Percentiles rank a stretch among this genome's conserved stretches.
These are phyloP conservation scores for Pristionchus japonicus DNA, from an alignment of 2,888 invertebrate genomes.

Conservation along the genomic window DNA sequence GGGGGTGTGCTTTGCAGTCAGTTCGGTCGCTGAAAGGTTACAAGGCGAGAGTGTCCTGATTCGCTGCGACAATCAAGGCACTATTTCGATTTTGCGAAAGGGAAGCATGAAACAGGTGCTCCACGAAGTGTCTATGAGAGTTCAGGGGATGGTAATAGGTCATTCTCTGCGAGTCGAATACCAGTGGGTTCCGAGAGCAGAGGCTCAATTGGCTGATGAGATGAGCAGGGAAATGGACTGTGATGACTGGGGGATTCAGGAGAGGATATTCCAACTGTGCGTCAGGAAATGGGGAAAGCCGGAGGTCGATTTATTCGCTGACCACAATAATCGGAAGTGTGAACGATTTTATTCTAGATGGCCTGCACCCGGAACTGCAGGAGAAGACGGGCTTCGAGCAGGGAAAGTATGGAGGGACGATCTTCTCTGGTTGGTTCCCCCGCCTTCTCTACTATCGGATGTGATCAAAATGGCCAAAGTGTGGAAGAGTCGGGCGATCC, in stretches of 20 bases:
- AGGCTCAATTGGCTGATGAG: background rate
- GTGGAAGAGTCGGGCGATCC: background rate
- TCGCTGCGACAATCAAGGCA: background rate
- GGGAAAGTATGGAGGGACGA: background rate
- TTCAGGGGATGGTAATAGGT: background rate
- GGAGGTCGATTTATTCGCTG: background rate
- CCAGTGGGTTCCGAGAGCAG: background rate
- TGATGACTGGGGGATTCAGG: conserved; percentile 1
- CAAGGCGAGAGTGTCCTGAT: background rate
- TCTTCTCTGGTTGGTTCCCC: conserved; percentile 19
- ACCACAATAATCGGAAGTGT: background rate
- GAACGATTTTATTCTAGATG: background rate
- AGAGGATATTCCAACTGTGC: background rate
- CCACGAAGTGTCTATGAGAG: background rate
- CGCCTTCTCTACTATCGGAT: background rate
- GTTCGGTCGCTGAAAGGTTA: background rate
- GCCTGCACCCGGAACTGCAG: background rate
- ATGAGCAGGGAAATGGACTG: background rate
- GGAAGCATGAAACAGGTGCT: background rate
- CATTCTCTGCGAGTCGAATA: background rate
- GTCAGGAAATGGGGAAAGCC: background rate
- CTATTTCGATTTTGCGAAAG: background rate
- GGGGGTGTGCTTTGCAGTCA: background rate
- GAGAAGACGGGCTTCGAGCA: too few species aligned
- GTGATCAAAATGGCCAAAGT: background rate